Percentiles rank a stretch among this genome's conserved stretches.
These are phyloP conservation scores for Unio pictorum DNA, from an alignment of 2,888 invertebrate species.

Conservation along the genomic window DNA sequence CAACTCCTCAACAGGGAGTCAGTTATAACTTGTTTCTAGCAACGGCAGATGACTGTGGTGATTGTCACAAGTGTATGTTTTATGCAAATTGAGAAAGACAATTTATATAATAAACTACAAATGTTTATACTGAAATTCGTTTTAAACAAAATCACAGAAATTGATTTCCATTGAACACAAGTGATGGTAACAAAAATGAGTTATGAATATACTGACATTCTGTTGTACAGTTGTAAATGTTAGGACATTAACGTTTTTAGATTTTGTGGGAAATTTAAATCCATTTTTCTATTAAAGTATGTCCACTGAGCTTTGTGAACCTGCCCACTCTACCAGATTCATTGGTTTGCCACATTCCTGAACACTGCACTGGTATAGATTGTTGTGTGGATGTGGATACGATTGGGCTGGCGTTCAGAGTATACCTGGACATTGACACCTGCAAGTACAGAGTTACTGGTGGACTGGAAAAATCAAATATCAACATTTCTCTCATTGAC, in stretches of 20 bases:
- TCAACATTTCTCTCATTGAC: slow-evolving; percentile 16
- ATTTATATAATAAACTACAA: no score
- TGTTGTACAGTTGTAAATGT: background rate
- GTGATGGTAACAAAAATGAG: no score
- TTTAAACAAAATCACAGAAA: no score
- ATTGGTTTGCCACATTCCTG: slow-evolving; percentile 28
- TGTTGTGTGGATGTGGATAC: slow-evolving; percentile 27
- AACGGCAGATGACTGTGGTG: no score
- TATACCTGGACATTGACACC: slow-evolving; percentile 14
- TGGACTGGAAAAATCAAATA: slow-evolving; percentile 24
- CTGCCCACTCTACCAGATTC: slow-evolving; percentile 25
- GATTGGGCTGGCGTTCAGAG: slow-evolving; percentile 6
- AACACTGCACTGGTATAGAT: slow-evolving; percentile 30
- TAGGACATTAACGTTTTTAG: background rate
- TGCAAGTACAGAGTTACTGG: slow-evolving; percentile 21
- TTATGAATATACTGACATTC: no score
- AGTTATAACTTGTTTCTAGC: no score
- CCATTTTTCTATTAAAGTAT: slow-evolving; percentile 22
- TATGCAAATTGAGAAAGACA: no score
- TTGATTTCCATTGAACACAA: no score
- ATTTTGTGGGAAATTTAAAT: background rate
- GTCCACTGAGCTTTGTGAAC: slow-evolving; percentile 28
- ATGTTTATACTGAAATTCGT: no score
- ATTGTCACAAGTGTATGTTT: no score
- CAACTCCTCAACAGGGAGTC: no score